Evolutionary conservation across 2,888 invertebrate species (phyloP), one percentile per base, ranked within the genome.

Genomic region (Tenthredo distinguenda): DNA sequence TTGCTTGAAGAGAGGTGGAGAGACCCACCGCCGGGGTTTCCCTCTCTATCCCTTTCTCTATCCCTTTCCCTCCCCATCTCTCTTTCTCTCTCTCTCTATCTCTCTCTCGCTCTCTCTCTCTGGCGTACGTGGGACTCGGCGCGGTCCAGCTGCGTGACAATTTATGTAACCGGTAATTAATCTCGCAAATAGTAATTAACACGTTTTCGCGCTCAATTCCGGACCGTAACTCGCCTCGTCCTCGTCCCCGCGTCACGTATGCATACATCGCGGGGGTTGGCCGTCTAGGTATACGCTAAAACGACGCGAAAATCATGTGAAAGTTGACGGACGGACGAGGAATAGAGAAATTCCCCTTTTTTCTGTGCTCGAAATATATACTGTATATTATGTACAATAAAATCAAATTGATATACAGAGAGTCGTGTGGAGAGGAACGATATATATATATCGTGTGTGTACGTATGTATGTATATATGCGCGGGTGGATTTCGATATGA

Each of bases 151-250:
- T 81, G 43, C 65, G 50, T 84, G 85, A 86, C 87, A 88, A 89
- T 90, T 89, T 89, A 89, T 87, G 87, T 87, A 77, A 85, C 85
- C 88, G 88, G 88, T 88, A 87, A 88, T 89, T 87, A 88, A 87
- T 85, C 87, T 50, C 87, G 88, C 88, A 88, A 89, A 90, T 89
- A 88, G 88, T 88, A 87, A 88, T 89, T 88, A 88, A 88, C 89
- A 88, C 88, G 88, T 88, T 87, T 86, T 86, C 82, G 34, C 82
- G 34, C 47, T 81, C 58, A 58, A 58, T 26, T 68, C 76, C 84
- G 76, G 83, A 37, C 76, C 71, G 62, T 84, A 87, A 72, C 47
- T 55, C 62, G 76, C 47, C 76, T 84, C 58, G 68, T 87, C 47
- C 76, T 84, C 58, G 68, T 87, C 84, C 21, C n/a, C 58, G 47